These are phyloP conservation scores for Procavia capensis DNA, from an alignment of 2,113 vertebrate genomes.

Conservation along the genomic window DNA sequence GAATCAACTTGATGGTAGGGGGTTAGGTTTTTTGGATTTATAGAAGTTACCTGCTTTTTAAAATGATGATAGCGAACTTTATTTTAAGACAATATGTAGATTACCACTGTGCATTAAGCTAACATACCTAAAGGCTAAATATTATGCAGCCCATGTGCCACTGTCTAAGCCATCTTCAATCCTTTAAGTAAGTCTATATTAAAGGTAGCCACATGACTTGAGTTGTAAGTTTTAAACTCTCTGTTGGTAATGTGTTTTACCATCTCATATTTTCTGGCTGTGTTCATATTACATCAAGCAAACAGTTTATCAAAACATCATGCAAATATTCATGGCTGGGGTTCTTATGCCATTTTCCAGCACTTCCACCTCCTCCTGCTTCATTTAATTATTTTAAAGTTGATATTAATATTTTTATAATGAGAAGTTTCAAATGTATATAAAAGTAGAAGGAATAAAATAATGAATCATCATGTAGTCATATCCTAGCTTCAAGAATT, in stretches of 20 bases:
- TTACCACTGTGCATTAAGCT: not conserved
- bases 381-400: not conserved
- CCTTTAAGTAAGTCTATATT: not conserved
- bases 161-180: not conserved
- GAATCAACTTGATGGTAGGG: too few relatives aligned
- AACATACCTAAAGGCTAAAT: not conserved
- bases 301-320: not conserved
- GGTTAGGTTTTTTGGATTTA: too few relatives aligned
- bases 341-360: not conserved
- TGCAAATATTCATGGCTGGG: not conserved
- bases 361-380: not conserved
- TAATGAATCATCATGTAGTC: too few relatives aligned
- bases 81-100: not conserved
- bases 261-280: not conserved
- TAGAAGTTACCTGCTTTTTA: not conserved
- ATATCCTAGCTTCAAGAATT: too few relatives aligned
- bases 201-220: not conserved
- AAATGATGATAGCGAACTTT: not conserved
- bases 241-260: not conserved
- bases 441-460: too few relatives aligned
- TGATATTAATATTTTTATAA: not conserved
- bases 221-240: not conserved
- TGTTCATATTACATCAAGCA: not conserved
- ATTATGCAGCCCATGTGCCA: not conserved
- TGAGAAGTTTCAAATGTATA: not conserved